Percentiles rank a stretch among this genome's conserved stretches.
These are phyloP conservation scores for Spilosoma lubricipeda DNA, from an alignment of 2,888 invertebrate species.

Conservation along the genomic window DNA sequence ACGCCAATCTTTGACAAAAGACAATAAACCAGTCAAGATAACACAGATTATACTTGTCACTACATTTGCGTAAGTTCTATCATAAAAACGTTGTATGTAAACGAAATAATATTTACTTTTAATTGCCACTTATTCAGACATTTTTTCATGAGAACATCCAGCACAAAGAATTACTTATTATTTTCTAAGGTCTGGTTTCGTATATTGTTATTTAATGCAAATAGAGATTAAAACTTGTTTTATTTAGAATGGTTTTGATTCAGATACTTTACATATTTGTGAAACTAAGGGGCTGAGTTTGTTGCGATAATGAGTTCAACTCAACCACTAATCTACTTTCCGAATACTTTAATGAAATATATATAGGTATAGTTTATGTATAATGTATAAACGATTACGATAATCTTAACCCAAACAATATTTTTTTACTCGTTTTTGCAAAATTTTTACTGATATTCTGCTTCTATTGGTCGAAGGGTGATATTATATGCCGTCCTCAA, in stretches of 20 bases:
- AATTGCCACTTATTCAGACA: background rate
- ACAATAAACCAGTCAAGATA: background rate
- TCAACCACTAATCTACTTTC: background rate
- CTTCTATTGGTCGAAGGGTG: background rate
- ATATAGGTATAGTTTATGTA: no score
- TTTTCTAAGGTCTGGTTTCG: background rate
- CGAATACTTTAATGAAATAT: background rate
- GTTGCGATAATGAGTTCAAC: background rate
- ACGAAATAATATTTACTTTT: background rate
- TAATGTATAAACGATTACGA: no score
- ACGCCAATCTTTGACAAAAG: background rate
- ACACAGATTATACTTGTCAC: background rate
- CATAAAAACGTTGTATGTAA: background rate
- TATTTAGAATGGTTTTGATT: background rate
- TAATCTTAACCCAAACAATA: no score
- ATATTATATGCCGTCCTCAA: background rate
- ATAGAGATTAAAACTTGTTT: background rate
- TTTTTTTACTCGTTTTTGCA: background rate
- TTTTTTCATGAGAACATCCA: background rate
- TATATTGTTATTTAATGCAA: background rate
- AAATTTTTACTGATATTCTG: background rate
- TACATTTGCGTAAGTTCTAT: background rate
- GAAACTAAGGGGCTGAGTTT: background rate
- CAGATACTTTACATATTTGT: background rate
- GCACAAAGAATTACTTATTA: background rate